phyloP scores from a whole-genome alignment of 2,113 vertebrate species.

The Gymnocephalus cernua region DNA sequence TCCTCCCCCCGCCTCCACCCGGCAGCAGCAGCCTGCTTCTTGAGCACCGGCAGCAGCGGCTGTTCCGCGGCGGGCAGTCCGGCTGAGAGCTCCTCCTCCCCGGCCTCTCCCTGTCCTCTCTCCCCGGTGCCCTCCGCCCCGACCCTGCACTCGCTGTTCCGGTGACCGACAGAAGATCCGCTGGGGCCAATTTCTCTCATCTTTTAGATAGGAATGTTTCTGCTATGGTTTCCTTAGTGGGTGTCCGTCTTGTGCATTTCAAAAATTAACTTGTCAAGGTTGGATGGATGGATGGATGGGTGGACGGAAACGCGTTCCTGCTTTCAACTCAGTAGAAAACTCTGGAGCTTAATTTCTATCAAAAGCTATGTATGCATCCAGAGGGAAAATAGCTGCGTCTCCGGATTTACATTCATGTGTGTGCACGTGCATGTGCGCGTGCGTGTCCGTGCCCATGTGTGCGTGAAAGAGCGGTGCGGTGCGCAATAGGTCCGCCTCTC shows the following conservation, averaged over 20 bases:
- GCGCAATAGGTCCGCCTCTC: conserved; percentile 46
- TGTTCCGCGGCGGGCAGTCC: conserved; percentile 73
- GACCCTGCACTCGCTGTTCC: conserved; percentile 69
- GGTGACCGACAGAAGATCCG: conserved; percentile 77
- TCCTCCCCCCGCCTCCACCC: conserved; percentile 71
- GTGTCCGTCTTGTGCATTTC: conserved; percentile 60
- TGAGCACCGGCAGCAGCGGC: conserved; percentile 74
- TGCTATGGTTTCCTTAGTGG: conserved; percentile 60
- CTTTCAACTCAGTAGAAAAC: conserved; percentile 8
- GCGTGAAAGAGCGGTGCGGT: conserved; percentile 48
- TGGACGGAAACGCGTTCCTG: not conserved
- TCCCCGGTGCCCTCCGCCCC: conserved; percentile 74
- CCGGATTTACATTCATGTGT: conserved; percentile 13
- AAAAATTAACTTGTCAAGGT: conserved; percentile 27
- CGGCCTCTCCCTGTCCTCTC: conserved; percentile 74
- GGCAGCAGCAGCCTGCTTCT: conserved; percentile 72
- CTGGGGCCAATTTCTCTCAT: conserved; percentile 81
- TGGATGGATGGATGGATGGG: conserved; percentile 10
- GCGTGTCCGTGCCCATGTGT: conserved; percentile 31
- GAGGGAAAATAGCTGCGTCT: not conserved
- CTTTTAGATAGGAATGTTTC: conserved; percentile 77
- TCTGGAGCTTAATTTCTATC: conserved; percentile 1
- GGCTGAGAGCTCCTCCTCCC: conserved; percentile 74
- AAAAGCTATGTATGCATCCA: conserved; percentile 5
- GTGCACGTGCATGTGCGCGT: conserved; percentile 25